Conservation (phyloP, 2,113 vertebrate species). For the Xenopus laevis region DNA sequence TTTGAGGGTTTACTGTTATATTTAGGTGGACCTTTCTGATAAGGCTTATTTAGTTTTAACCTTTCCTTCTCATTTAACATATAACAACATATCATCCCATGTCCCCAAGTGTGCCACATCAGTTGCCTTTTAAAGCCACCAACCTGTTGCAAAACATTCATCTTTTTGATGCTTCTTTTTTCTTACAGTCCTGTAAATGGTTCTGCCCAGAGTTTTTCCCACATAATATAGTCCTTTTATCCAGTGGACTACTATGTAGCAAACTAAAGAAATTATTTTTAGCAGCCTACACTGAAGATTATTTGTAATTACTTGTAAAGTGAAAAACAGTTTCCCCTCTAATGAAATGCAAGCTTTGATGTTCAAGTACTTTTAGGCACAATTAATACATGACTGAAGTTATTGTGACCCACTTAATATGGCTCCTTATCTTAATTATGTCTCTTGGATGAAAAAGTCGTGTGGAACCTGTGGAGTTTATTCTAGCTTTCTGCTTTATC, state of each 20-base stretch:
- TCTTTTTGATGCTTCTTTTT: too few relatives aligned
- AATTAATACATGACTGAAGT: conserved; percentile 36
- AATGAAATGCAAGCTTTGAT: conserved; percentile 33
- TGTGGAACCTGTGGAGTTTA: conserved; percentile 11
- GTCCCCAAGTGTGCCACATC: too few relatives aligned
- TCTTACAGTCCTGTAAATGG: too few relatives aligned
- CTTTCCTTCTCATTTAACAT: too few relatives aligned
- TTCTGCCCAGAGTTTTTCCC: background rate
- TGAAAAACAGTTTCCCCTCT: background rate
- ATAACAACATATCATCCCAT: too few relatives aligned
- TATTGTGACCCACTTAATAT: conserved; percentile 36
- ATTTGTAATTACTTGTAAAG: background rate
- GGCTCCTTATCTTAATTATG: conserved; percentile 26
- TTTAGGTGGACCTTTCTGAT: too few relatives aligned
- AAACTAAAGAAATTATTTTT: background rate
- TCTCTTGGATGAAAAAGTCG: conserved; percentile 13
- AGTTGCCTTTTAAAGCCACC: too few relatives aligned
- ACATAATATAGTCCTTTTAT: background rate
- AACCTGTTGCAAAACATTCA: too few relatives aligned
- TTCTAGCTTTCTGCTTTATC: conserved; percentile 10
- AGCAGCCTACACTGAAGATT: background rate
- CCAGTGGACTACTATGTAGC: background rate
- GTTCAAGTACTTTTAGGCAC: conserved; percentile 36
- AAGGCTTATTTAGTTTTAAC: too few relatives aligned
- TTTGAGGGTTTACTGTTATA: too few relatives aligned